Conservation (phyloP, 2,797 vertebrate genomes). For the Arctocebus calabarensis region DNA sequence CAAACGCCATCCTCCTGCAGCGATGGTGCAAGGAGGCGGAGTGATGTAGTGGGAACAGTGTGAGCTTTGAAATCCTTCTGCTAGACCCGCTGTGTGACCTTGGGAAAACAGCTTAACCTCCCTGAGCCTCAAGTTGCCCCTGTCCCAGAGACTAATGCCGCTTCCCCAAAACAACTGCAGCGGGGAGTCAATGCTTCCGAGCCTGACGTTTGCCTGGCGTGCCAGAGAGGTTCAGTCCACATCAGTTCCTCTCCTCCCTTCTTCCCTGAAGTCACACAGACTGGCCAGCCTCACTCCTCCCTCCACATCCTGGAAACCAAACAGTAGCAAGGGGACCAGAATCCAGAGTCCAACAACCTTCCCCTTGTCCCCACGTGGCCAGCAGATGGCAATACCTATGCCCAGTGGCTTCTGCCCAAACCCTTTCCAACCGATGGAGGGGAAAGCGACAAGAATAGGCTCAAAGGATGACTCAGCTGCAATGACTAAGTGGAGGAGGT, state of each 20-base stretch:
- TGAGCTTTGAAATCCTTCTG: conserved; percentile 5
- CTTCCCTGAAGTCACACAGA: not conserved
- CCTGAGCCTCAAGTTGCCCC: not conserved
- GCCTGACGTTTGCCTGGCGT: not conserved
- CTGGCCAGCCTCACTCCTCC: not conserved
- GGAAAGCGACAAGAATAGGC: conserved; percentile 83
- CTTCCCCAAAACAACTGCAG: not conserved
- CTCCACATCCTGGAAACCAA: not conserved
- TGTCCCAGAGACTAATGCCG: not conserved
- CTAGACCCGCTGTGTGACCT: not conserved
- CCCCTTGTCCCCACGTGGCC: not conserved
- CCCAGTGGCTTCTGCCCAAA: conserved; percentile 82
- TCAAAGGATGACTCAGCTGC: conserved; percentile 86
- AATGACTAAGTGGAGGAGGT: conserved; percentile 85
- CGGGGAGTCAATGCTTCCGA: not conserved
- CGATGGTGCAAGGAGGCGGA: not conserved
- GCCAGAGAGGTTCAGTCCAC: not conserved
- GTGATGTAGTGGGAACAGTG: not conserved
- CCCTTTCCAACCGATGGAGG: conserved; percentile 82
- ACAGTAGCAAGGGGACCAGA: not conserved
- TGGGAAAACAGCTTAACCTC: not conserved
- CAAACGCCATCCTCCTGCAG: not conserved
- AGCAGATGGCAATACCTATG: conserved; percentile 83
- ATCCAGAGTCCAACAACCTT: not conserved
- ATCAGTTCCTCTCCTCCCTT: not conserved